These are phyloP conservation scores for Bucco capensis DNA, from an alignment of 2,113 vertebrate genomes.

Conservation along the genomic window DNA sequence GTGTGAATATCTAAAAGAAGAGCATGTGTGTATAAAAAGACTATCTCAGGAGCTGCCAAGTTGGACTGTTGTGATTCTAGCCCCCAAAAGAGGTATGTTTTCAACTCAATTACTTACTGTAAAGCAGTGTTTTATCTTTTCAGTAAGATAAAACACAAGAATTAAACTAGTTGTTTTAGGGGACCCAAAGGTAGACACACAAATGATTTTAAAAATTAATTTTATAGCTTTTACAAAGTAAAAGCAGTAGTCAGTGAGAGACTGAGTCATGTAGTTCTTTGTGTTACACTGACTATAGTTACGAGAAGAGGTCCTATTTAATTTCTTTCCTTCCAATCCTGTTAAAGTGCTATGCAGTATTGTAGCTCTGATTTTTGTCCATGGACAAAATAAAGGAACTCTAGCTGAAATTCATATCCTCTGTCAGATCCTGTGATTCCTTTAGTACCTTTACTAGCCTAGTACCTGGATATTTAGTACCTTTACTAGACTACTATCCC, in stretches of 20 bases:
- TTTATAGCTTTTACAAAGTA: not conserved
- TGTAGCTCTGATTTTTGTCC: not conserved
- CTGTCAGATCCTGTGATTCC: not conserved
- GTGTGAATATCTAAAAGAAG: not conserved
- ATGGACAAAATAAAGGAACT: not conserved
- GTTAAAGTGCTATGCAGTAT: not conserved
- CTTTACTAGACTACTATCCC: too few relatives aligned
- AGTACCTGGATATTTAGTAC: not conserved
- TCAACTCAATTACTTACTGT: not conserved
- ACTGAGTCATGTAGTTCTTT: fast-evolving
- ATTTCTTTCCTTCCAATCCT: not conserved
- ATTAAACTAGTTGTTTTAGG: not conserved
- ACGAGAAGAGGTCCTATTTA: not conserved
- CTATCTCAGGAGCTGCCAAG: not conserved
- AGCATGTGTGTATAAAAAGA: not conserved
- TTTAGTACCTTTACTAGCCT: not conserved
- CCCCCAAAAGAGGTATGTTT: not conserved
- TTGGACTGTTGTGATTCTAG: not conserved
- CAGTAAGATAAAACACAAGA: not conserved
- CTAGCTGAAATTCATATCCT: not conserved
- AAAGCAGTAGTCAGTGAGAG: not conserved
- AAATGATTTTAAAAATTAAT: not conserved
- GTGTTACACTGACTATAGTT: not conserved
- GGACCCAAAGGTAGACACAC: fast-evolving
- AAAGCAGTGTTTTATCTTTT: not conserved